These are phyloP conservation scores for Ctena decussata DNA, from an alignment of 2,888 invertebrate species.

Conservation along the genomic window DNA sequence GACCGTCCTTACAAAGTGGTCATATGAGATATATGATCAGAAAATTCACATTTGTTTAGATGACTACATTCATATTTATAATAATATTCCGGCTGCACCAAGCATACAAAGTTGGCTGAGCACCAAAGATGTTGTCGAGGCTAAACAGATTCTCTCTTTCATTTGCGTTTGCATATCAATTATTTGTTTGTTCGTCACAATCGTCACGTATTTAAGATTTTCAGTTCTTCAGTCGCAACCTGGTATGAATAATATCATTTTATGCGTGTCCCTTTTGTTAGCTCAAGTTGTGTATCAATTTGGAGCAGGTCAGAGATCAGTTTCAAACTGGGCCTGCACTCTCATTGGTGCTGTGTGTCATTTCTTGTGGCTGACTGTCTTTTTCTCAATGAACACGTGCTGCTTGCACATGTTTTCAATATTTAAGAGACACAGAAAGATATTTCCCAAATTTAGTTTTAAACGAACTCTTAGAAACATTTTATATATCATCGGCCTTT, in stretches of 20 bases:
- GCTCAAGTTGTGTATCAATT: no score
- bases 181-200: conserved; percentile 27
- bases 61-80: no score
- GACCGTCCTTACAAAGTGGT: no score
- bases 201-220: conserved; percentile 21
- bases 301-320: no score
- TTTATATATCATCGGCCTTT: conserved; percentile 5
- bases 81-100: no score
- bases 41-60: no score
- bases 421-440: neutral
- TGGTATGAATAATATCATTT: no score
- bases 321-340: neutral
- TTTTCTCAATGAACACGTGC: conserved; percentile 8
- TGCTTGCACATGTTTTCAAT: conserved; percentile 37
- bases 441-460: neutral
- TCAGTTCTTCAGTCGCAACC: neutral
- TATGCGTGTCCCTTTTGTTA: no score
- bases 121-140: no score
- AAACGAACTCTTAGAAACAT: conserved; percentile 2
- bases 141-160: no score
- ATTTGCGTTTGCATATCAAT: conserved; percentile 8
- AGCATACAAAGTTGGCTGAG: no score
- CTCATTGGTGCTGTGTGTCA: conserved; percentile 24
- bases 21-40: no score
- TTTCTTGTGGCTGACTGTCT: conserved; percentile 33